phyloP scores from a whole-genome alignment of 2,888 invertebrate genomes.

The Lypha dubia region DNA sequence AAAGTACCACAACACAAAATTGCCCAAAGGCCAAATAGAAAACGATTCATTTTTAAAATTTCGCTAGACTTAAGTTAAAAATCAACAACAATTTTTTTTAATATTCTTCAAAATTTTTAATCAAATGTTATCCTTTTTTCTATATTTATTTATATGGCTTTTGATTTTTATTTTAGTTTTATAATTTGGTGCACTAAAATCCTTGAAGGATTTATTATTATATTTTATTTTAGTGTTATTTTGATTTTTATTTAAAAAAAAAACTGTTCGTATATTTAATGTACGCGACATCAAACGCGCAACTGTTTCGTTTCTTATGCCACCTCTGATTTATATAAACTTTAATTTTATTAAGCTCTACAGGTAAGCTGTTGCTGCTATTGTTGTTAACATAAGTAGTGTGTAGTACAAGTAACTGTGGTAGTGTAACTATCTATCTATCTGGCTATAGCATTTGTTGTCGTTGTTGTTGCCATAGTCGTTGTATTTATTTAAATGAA shows the following conservation, averaged over 20 bases:
- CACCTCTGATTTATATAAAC: slow-evolving; percentile 75
- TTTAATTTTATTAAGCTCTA: slow-evolving; percentile 66
- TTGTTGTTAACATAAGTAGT: slow-evolving; percentile 20
- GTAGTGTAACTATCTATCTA: slow-evolving; percentile 9
- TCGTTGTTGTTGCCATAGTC: slow-evolving; percentile 17
- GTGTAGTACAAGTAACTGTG: slow-evolving; percentile 20
- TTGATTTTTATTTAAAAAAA: too few relatives aligned
- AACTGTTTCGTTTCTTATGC: slow-evolving; percentile 73
- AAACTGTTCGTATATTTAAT: slow-evolving; percentile 61
- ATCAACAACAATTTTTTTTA: too few relatives aligned
- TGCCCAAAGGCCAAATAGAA: slow-evolving; percentile 55
- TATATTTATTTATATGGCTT: slow-evolving; percentile 1
- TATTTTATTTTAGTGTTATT: slow-evolving; percentile 2
- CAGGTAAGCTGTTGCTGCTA: slow-evolving; percentile 52
- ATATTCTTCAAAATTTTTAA: background rate
- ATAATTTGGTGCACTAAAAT: background rate
- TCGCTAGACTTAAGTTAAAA: background rate
- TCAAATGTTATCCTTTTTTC: slow-evolving; percentile 37
- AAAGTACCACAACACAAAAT: slow-evolving; percentile 53
- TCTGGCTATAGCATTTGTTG: background rate
- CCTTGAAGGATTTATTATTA: slow-evolving; percentile 29
- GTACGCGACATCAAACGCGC: slow-evolving; percentile 72
- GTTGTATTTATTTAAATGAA: slow-evolving; percentile 37
- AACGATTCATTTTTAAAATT: slow-evolving; percentile 50
- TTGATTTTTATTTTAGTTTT: background rate